A percentile compares a stretch with the other conserved stretches of the same genome.
Conservation (phyloP, 2,113 vertebrate genomes). For the Oceanodroma tethys region DNA sequence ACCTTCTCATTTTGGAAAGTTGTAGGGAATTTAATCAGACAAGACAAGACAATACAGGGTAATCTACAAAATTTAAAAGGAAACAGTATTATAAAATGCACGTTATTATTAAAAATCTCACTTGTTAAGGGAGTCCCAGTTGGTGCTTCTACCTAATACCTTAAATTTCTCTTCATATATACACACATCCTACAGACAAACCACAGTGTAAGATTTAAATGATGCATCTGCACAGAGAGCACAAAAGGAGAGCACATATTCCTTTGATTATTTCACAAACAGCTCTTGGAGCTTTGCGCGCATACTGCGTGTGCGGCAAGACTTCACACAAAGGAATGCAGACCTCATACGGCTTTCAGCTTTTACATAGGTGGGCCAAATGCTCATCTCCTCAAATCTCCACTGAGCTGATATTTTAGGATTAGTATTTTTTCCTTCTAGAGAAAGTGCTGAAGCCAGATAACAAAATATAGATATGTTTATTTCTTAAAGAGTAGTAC, state of each 20-base stretch:
- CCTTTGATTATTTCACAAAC: background rate
- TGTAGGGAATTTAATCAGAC: background rate
- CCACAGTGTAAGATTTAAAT: background rate
- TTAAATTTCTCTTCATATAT: background rate
- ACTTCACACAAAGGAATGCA: background rate
- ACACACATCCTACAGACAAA: background rate
- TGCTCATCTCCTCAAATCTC: background rate
- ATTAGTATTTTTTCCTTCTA: background rate
- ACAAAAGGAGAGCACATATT: background rate
- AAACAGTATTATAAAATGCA: background rate
- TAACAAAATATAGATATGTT: background rate
- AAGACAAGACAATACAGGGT: background rate
- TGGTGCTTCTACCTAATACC: background rate
- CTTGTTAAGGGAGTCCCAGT: background rate
- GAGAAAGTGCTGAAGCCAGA: background rate
- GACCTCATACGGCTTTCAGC: background rate
- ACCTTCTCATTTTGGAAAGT: background rate
- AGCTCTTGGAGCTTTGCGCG: background rate
- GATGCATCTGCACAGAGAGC: background rate
- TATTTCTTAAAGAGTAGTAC: background rate
- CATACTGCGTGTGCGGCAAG: background rate
- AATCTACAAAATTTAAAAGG: conserved; percentile 11
- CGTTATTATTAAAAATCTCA: background rate
- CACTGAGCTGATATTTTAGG: background rate
- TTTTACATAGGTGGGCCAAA: background rate